Base-by-base conservation (phyloP, 1,140 invertebrate genomes). In the Olivierus martensii region DNA sequence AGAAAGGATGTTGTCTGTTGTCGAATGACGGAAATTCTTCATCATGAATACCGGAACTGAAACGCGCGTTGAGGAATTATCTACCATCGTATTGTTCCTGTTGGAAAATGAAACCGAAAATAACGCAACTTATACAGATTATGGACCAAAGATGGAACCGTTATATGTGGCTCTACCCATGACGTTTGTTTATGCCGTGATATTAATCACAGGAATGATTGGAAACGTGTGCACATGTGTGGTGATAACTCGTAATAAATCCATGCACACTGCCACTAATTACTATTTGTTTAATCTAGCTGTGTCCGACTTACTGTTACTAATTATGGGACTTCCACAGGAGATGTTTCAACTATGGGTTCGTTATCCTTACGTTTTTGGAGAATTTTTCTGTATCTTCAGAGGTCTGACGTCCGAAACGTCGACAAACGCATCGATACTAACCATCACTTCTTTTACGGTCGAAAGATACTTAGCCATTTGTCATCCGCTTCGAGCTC, bases 251-350 rank as follows among this genome's bases (percentile, higher is more conserved):
- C 65, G 68, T 46, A 79, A 77, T 57, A 67, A 67, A 19, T 73
- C 69, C 56, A 76, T 77, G 74, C 73, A 75, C 59, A 77, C 74
- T 3, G 69, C 72, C 5, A 79, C 77, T 34, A 95, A 96, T 65
- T 94, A 89, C 64, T 96, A 96, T 67, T 75, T 96, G 15, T 94
- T 92, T 67, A 87, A 82, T 65, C 73, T 98, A 62, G 90, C 93
- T 6, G 73, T 96, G 41, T 92, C 90, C 1, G 94, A 98, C 67
- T 74, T 98, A 19, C 69, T 97, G 9, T 71, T 96, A 4, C 74
- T 98, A 6, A 45, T 75, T 1, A 57, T 76, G 9, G 75, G 75
- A 59, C 57, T 89, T 42, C 86, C 85, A 0, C 82, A 84, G 58
- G 90, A 94, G 66, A 81, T 92, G 57, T 87, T 84, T 64, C 78